phyloP scores from a whole-genome alignment of 2,797 vertebrate species.

The Sciurus carolinensis region DNA sequence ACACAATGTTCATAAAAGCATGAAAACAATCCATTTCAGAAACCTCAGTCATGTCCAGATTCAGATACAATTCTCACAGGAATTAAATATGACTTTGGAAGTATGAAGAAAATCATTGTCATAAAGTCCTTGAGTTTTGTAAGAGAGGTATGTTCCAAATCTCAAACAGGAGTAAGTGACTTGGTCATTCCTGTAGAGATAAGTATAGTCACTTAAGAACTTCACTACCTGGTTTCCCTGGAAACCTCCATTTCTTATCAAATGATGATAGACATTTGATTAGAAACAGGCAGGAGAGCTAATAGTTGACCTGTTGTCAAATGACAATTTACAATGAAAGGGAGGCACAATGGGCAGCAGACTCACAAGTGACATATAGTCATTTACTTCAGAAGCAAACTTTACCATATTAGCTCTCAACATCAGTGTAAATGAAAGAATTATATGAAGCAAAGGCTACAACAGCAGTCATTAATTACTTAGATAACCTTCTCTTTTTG shows the following conservation, averaged over 20 bases:
- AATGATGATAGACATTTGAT: background rate
- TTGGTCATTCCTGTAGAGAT: background rate
- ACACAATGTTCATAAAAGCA: background rate
- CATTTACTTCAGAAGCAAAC: background rate
- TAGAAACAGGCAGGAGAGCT: background rate
- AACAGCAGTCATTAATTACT: background rate
- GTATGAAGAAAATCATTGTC: background rate
- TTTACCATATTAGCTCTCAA: background rate
- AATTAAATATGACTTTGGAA: conserved; percentile 3
- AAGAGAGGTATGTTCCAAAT: no score
- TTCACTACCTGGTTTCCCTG: conserved; percentile 9
- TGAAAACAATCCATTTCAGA: background rate
- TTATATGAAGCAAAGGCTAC: background rate
- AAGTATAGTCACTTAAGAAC: background rate
- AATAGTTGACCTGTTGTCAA: background rate
- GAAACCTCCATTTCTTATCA: conserved; percentile 18
- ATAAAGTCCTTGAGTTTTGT: background rate
- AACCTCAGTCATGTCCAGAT: background rate
- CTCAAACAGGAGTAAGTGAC: background rate
- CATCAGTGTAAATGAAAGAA: background rate
- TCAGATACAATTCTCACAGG: background rate
- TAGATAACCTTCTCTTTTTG: background rate
- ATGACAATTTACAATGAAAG: background rate
- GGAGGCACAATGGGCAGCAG: background rate
- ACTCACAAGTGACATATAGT: background rate